These are phyloP conservation scores for Thinocorus orbignyianus DNA, from an alignment of 2,113 vertebrate species.

Conservation along the genomic window DNA sequence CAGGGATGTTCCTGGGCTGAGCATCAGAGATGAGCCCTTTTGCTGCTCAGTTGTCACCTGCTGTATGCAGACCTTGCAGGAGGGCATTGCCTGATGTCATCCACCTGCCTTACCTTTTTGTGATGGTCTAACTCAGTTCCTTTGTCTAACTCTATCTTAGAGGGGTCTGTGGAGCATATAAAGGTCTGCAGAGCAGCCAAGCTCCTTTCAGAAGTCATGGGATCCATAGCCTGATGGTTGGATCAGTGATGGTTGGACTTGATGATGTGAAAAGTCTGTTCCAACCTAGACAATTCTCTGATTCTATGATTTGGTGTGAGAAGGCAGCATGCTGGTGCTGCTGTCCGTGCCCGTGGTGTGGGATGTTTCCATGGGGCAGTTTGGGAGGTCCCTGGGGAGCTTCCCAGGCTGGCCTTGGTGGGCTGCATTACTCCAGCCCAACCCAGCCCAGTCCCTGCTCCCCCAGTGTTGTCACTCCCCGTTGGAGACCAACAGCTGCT, in stretches of 20 bases:
- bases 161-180: background rate
- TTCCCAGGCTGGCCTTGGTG: background rate
- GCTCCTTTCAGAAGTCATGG: background rate
- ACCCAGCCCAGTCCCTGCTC: background rate
- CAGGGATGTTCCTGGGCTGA: background rate
- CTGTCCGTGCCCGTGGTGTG: background rate
- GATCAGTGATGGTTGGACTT: too few species aligned
- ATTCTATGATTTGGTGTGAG: background rate
- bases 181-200: background rate
- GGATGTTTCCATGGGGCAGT: background rate
- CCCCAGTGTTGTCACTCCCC: background rate
- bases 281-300: too few species aligned
- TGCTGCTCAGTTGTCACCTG: background rate
- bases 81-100: background rate
- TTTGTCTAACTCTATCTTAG: background rate
- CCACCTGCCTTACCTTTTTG: background rate
- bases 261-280: too few species aligned
- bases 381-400: background rate
- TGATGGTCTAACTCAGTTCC: background rate
- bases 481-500: background rate
- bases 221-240: too few species aligned
- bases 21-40: fast-evolving
- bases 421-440: fast-evolving
- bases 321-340: background rate
- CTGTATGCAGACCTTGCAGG: background rate